Evolutionary conservation across 92 coral and sea anemone genomes (phyloP).

Genomic region (Zoanthus sansibaricus): DNA sequence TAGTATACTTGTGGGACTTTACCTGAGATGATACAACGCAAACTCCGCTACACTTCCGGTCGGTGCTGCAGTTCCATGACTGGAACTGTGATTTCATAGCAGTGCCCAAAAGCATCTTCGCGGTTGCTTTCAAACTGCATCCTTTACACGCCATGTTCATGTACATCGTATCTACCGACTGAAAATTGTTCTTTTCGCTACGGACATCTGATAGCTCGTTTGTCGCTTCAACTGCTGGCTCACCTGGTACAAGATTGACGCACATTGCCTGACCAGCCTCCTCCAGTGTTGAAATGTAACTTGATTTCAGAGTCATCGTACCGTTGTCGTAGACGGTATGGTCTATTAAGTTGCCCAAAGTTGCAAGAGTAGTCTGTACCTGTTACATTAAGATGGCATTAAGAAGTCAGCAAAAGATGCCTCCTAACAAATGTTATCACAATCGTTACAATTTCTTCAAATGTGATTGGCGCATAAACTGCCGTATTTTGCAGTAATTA

Average conservation of each 20-base stretch:
- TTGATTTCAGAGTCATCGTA: slow-evolving; percentile 62
- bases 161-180: slow-evolving; percentile 48
- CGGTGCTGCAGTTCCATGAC: slow-evolving; percentile 71
- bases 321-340: slow-evolving; percentile 57
- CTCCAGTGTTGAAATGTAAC: slow-evolving; percentile 49
- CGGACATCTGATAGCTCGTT: slow-evolving; percentile 67
- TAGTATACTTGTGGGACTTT: background rate
- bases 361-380: slow-evolving; percentile 64
- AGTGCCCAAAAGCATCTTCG: slow-evolving; percentile 70
- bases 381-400: slow-evolving; percentile 5
- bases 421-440: too few relatives aligned
- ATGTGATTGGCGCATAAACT: too few relatives aligned
- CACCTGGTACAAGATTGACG: slow-evolving; percentile 71
- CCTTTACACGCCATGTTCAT: slow-evolving; percentile 67
- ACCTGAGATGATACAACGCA: slow-evolving; percentile 81
- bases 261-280: slow-evolving; percentile 77
- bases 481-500: too few relatives aligned
- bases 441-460: too few relatives aligned
- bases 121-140: slow-evolving; percentile 59
- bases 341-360: slow-evolving; percentile 56
- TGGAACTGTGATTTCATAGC: slow-evolving; percentile 58
- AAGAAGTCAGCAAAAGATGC: background rate
- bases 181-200: slow-evolving; percentile 60
- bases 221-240: slow-evolving; percentile 63
- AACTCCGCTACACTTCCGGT: slow-evolving; percentile 73